Conservation (phyloP, 2,888 invertebrate genomes). For the Acrocera orbiculus region DNA sequence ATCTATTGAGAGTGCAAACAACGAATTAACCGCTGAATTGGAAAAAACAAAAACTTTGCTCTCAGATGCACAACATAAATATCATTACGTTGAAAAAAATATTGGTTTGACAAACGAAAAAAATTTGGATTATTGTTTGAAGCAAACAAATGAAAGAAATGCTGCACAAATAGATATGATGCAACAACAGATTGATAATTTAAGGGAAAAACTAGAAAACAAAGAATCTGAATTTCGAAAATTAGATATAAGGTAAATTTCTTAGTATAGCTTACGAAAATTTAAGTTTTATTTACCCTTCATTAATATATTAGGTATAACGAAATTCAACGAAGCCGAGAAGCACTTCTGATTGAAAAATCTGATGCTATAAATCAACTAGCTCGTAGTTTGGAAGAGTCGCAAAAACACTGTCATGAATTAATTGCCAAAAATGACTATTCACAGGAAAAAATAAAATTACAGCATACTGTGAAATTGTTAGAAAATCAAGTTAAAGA, state of each 20-base stretch:
- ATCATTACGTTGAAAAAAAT: slow-evolving; percentile 26
- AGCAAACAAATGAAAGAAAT: slow-evolving; percentile 33
- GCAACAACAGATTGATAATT: slow-evolving; percentile 32
- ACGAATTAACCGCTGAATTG: slow-evolving; percentile 36
- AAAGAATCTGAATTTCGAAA: slow-evolving; percentile 36
- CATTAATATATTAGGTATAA: no score
- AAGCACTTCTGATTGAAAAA: slow-evolving; percentile 42
- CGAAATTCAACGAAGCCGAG: slow-evolving; percentile 41
- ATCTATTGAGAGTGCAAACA: slow-evolving; percentile 27
- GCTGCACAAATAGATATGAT: slow-evolving; percentile 32
- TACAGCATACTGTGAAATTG: slow-evolving; percentile 20
- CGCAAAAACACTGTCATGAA: slow-evolving; percentile 35
- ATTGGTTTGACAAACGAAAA: slow-evolving; percentile 22
- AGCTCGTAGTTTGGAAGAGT: slow-evolving; percentile 39
- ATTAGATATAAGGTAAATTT: slow-evolving; percentile 36
- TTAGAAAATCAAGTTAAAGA: slow-evolving; percentile 21
- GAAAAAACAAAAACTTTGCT: slow-evolving; percentile 36
- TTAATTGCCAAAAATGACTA: slow-evolving; percentile 21
- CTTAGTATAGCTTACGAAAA: no score
- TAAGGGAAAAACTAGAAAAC: slow-evolving; percentile 29
- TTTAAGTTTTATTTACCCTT: no score
- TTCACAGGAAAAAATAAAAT: slow-evolving; percentile 20
- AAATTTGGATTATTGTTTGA: slow-evolving; percentile 25
- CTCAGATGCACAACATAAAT: slow-evolving; percentile 32
- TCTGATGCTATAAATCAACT: slow-evolving; percentile 43